Percentiles rank a stretch among this genome's conserved stretches.
Evolutionary conservation across 23 tunicate species (phyloP).

Genomic region (Aplidium turbinatum): DNA sequence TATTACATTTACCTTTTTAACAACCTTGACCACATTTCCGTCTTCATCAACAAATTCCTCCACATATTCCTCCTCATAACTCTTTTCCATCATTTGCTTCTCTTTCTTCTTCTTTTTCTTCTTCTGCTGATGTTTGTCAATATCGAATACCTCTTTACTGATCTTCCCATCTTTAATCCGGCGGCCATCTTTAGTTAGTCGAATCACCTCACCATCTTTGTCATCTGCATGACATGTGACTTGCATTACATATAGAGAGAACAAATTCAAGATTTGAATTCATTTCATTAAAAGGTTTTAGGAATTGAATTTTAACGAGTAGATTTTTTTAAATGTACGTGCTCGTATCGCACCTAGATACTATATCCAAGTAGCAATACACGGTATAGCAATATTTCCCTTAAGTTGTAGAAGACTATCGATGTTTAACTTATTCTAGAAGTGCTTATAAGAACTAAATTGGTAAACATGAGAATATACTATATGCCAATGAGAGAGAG

Average conservation of each 20-base stretch:
- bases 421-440: no score
- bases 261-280: neutral
- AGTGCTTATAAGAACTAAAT: no score
- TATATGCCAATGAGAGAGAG: no score
- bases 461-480: no score
- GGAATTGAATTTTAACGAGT: no score
- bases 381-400: no score
- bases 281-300: no score
- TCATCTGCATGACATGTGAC: constrained; percentile 57
- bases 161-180: constrained; percentile 92
- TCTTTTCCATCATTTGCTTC: constrained; percentile 76
- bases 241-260: no score
- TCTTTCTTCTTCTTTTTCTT: constrained; percentile 80
- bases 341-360: no score
- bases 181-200: constrained; percentile 77
- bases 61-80: constrained; percentile 86
- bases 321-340: no score
- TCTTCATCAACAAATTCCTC: constrained; percentile 92
- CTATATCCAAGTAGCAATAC: no score
- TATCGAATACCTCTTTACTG: constrained; percentile 89
- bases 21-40: constrained; percentile 81
- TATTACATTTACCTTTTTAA: constrained; percentile 86
- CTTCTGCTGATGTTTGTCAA: constrained; percentile 83
- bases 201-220: constrained; percentile 91
- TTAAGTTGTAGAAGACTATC: no score